These are phyloP conservation scores for Ennomos quercinarius DNA, from an alignment of 2,888 invertebrate genomes.

Conservation along the genomic window DNA sequence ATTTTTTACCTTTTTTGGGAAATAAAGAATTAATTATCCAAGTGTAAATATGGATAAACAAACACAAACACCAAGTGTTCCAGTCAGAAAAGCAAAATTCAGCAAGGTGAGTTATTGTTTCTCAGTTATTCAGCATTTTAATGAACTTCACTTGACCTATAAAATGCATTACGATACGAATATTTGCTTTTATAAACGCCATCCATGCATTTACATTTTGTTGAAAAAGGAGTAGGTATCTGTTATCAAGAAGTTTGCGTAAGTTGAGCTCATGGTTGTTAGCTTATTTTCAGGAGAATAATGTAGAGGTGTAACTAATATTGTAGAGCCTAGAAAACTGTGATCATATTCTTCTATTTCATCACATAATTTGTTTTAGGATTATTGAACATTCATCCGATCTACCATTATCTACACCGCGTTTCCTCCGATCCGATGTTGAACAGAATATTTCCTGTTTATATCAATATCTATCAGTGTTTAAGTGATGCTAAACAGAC, in stretches of 20 bases:
- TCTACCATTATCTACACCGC: constrained; percentile 1
- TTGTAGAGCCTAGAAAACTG: no score
- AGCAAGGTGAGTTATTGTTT: constrained; percentile 12
- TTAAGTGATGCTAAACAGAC: constrained; percentile 24
- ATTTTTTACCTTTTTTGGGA: no score
- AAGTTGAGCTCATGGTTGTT: no score
- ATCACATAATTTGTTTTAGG: no score
- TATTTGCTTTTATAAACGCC: no score
- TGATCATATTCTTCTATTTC: no score
- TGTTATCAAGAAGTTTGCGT: no score
- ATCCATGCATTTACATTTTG: no score
- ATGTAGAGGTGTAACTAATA: no score
- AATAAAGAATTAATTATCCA: background rate
- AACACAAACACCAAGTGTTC: constrained; percentile 26
- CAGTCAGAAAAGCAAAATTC: constrained; percentile 25
- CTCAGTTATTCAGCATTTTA: background rate
- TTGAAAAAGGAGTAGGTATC: no score
- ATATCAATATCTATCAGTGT: constrained; percentile 6
- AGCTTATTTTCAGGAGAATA: no score
- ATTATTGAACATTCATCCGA: background rate
- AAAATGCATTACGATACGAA: background rate
- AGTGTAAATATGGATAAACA: constrained; percentile 21
- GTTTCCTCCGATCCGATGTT: constrained; percentile 8
- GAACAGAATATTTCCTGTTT: constrained; percentile 17
- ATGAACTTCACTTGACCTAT: constrained; percentile 27